Evolutionary conservation across 2,888 invertebrate species (phyloP), one percentile per base, ranked within the genome.

Genomic region (Caenorhabditis panamensis): DNA sequence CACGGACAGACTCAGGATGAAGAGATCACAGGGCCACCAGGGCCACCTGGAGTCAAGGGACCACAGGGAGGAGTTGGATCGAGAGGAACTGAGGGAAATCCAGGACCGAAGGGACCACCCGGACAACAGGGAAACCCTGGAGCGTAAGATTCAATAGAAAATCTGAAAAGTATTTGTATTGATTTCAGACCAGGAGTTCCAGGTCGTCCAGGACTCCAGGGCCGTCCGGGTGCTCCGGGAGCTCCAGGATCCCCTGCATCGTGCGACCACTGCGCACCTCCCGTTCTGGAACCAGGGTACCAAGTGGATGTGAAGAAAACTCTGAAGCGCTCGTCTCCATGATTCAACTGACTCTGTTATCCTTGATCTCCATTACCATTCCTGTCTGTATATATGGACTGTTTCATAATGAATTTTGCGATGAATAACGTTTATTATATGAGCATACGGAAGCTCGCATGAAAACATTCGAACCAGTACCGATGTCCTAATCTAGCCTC

Each of bases 181-280:
- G 37, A 11, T 78, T 78, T 61, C 64, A 71, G 80, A 36, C 62
- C 62, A 0, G 80, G 80, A 62, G 62, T 76, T 2, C 49, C 58
- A 20, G 80, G 80, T 9, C 64, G 80, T 24, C 66, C 64, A 18
- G 80, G 80, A 13, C 62, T 81, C n/a, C 75, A 75, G 26, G 80
- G 80, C 28, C 61, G 76, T 4, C 61, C 71, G 8, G 80, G 80
- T 16, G 31, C 47, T n/a, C 56, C 76, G 11, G 80, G 80, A 16
- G 61, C 71, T 1, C 80, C 80, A 1, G 80, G 80, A 59, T 16
- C 76, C 0, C 61, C 71, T 2, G 59, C 76, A 18, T 61, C 71
- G 2, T 81, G 80, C 44, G 80, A 81, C 76, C 80, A 81, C 58
- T 81, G 80, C 54, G 76, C 80, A 9, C 71, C 64, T 13, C 80